These are phyloP conservation scores for Siniperca scherzeri DNA, from an alignment of 2,797 vertebrate genomes.

Conservation along the genomic window DNA sequence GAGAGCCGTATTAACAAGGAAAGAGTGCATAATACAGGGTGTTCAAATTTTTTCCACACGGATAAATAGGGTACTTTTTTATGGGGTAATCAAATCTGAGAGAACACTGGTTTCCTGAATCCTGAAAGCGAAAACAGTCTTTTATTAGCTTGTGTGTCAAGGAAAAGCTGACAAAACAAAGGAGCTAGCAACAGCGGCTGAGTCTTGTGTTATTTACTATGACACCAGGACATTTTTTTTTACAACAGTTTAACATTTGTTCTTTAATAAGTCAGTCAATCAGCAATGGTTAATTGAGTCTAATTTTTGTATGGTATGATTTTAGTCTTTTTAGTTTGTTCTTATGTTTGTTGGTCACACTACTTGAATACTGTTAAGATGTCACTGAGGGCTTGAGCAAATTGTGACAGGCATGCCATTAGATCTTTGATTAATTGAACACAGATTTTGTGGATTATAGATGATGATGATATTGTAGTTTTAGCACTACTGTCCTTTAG, in stretches of 20 bases:
- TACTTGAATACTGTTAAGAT: not conserved
- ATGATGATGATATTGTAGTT: not conserved
- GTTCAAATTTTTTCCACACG: not conserved
- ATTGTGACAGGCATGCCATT: not conserved
- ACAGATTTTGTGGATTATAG: not conserved
- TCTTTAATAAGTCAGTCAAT: not conserved
- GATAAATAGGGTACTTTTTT: not conserved
- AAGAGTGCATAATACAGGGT: not conserved
- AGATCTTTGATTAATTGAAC: not conserved
- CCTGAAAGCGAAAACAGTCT: slow-evolving; percentile 1
- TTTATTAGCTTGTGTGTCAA: not conserved
- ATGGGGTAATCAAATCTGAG: not conserved
- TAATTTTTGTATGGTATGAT: no score
- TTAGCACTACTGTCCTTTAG: no score
- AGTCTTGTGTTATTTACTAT: not conserved
- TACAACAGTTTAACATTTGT: not conserved
- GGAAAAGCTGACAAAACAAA: not conserved
- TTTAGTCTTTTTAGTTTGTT: no score
- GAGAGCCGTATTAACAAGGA: no score
- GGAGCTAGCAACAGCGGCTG: not conserved
- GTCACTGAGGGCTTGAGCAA: not conserved
- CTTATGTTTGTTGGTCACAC: not conserved
- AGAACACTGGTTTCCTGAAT: not conserved
- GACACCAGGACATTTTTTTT: slow-evolving; percentile 1
- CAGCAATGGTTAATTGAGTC: no score